Conservation (phyloP, 23 tunicate genomes). For the Botrylloides violaceus region DNA sequence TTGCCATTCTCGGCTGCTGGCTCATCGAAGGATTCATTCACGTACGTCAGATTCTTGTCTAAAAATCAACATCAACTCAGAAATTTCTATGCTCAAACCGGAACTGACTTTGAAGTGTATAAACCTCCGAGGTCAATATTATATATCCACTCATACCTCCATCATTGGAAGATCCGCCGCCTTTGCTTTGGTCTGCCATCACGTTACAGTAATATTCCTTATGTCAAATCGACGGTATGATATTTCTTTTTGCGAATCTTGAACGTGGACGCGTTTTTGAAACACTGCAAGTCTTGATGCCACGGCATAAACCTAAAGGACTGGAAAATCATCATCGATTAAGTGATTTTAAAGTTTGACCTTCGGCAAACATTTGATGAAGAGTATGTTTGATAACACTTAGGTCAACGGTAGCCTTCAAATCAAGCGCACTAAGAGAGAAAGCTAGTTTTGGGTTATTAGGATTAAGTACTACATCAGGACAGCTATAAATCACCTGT, state of each 20-base stretch:
- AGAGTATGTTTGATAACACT: too few relatives aligned
- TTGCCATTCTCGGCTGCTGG: slow-evolving; percentile 12
- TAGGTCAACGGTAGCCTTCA: too few relatives aligned
- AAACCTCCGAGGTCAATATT: too few relatives aligned
- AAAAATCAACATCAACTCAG: slow-evolving; percentile 1
- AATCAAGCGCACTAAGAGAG: too few relatives aligned
- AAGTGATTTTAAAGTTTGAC: too few relatives aligned
- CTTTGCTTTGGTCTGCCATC: slow-evolving; percentile 13
- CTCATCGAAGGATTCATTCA: slow-evolving; percentile 7
- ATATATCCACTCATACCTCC: not conserved
- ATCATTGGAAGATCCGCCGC: slow-evolving; percentile 1
- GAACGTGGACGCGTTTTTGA: slow-evolving; percentile 16
- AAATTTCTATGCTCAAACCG: not conserved
- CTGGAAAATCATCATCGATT: not conserved
- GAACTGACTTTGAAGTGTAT: not conserved
- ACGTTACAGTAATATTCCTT: not conserved
- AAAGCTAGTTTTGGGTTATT: too few relatives aligned
- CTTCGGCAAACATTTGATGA: too few relatives aligned
- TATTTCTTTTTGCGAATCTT: slow-evolving; percentile 50
- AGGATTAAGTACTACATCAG: too few relatives aligned
- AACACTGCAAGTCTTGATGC: not conserved
- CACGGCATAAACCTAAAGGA: not conserved
- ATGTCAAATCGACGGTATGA: slow-evolving; percentile 32
- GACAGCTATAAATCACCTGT: too few relatives aligned
- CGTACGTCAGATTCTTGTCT: slow-evolving; percentile 7